Evolutionary conservation across 2,797 vertebrate species (phyloP), one percentile per base, ranked within the genome.

Genomic region (Adelosebastes latens): DNA sequence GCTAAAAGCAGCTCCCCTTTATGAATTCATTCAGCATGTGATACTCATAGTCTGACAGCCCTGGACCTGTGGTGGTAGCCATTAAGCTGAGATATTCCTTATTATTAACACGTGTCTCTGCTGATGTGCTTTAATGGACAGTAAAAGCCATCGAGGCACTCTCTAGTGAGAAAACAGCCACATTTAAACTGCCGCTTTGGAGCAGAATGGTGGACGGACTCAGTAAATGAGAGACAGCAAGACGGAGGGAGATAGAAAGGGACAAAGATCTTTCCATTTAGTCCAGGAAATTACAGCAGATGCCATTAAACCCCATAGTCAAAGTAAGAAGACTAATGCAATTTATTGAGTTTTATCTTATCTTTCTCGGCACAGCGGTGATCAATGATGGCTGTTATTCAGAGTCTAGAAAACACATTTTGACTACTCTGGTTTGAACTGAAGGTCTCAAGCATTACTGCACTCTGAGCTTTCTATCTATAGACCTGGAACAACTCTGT

Each of bases 71-170:
- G 59, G 66, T 79, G 36, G 34, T 20, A 36, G 72, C 68, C 82
- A 88, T 92, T 93, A 89, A 67, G 59, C 66, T 63, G 75, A 84
- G 65, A 77, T 74, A 82, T 81, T 80, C 72, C 65, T 81, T 80
- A 77, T 78, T 89, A 91, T 88, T 81, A 89, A 83, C 87, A 90
- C 18, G 9, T 88, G 87, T 83, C 85, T 73, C 32, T 68, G 69
- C 71, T 82, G 80, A 90, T 89, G 90, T 88, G 80, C 83, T 90
- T 86, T 91, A 92, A 93, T 93, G 89, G 88, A 85, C 79, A 85
- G 81, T 87, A 86, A 91, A 92, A 93, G 82, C 81, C 74, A 90
- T 61, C 75, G 75, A 91, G 82, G 82, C 68, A 60, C 66, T 86
- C 53, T 76, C 70, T 72, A 66, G 72, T 81, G 81, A 86, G 80